Conservation (phyloP, 1,140 invertebrate genomes). For the Trichonephila inaurata region DNA sequence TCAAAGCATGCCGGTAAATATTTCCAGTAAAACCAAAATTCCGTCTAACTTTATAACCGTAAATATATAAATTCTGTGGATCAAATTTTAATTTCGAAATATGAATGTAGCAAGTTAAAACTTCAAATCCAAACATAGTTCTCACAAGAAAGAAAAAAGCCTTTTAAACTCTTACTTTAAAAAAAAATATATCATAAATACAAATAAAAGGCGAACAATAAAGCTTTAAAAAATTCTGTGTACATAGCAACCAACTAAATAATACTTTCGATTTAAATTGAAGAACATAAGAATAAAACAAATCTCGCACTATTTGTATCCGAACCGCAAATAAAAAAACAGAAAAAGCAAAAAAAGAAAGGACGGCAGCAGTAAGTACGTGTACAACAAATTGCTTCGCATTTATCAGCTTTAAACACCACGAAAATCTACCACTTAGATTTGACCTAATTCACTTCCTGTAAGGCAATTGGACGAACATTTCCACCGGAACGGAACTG, state of each 20-base stretch:
- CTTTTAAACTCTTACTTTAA: background rate
- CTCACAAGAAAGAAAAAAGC: rapidly evolving
- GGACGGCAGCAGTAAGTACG: background rate
- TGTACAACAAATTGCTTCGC: conserved; percentile 30
- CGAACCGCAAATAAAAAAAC: background rate
- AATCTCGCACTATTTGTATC: background rate
- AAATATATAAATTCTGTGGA: too few relatives aligned
- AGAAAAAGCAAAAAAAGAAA: background rate
- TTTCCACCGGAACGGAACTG: too few relatives aligned
- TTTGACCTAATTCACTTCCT: conserved; percentile 69
- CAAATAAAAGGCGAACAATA: background rate
- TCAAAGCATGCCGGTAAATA: too few relatives aligned
- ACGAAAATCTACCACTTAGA: conserved; percentile 67
- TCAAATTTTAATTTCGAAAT: too few relatives aligned
- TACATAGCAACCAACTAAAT: background rate
- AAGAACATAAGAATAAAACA: background rate
- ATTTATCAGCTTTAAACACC: conserved; percentile 64
- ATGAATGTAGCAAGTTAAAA: too few relatives aligned
- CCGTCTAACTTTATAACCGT: too few relatives aligned
- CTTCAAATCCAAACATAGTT: background rate
- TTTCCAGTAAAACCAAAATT: too few relatives aligned
- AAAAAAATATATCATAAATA: background rate
- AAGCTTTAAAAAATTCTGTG: background rate
- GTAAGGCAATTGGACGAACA: conserved; percentile 15
- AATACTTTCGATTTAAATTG: background rate